Evolutionary conservation across 2,888 invertebrate genomes (phyloP), one percentile per base, ranked within the genome.

Genomic region (Tholera decimalis): DNA sequence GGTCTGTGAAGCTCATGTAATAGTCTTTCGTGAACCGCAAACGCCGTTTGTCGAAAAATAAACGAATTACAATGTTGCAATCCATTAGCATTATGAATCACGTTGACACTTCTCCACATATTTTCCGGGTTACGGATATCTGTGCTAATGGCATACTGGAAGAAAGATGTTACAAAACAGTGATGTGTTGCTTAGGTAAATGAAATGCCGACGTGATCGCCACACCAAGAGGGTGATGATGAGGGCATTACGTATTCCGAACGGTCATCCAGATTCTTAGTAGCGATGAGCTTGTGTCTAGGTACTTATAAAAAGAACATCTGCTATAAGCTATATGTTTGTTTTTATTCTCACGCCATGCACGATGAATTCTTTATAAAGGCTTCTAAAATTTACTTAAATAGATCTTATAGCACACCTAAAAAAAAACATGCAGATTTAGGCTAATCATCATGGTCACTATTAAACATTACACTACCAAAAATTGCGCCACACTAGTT

Each of bases 111-210:
- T 53, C 24, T 58, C n/a, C 39, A 71, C 74, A 67, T 67, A 79
- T 50, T 64, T 75, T 58, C 67, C 56, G 50, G 44, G 47, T 50
- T 49, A 54, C 54, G 51, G 33, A 24, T 64, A 79, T 68, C 70
- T 74, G 65, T 77, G 81, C 65, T 76, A 81, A 72, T 66, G 57
- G 65, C 53, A 56, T 73, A 59, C 58, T 80, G 47, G 63, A 80
- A 79, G 81, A 85, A 80, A 82, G 63, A 68, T 63, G 35, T 85
- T 79, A 77, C 69, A 77, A 70, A 81, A 84, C 22, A 22, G 20
- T 65, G 74, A 69, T 75, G 75, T 68, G 75, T 62, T 73, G 67
- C 59, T 72, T 66, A 75, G 64, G 63, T 76, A 82, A 80, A 84
- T 72, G 68, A 74, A 37, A 49, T 54, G 22, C 2, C 13, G 28